These are phyloP conservation scores for Idaea biselata DNA, from an alignment of 2,888 invertebrate genomes.

Conservation along the genomic window DNA sequence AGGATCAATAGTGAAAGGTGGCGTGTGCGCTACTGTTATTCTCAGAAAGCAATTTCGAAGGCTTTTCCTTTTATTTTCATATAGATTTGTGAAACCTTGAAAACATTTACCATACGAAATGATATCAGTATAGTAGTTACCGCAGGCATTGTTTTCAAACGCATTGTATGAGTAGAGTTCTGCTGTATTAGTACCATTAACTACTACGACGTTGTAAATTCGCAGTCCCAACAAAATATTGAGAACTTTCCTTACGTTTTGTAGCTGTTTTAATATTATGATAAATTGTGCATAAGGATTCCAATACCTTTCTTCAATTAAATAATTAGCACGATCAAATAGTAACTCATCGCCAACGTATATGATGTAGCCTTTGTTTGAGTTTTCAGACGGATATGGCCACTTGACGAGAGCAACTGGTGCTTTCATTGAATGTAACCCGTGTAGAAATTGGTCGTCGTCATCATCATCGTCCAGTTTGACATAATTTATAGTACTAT, in stretches of 20 bases:
- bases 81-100: conserved; percentile 24
- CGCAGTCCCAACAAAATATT: conserved; percentile 37
- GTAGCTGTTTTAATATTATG: conserved; percentile 34
- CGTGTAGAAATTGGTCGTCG: background rate
- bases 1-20: conserved; percentile 42
- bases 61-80: conserved; percentile 38
- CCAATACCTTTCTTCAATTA: conserved; percentile 39
- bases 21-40: conserved; percentile 38
- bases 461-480: background rate
- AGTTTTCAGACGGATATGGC: background rate
- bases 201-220: conserved; percentile 37
- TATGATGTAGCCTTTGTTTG: background rate
- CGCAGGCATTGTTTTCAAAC: conserved; percentile 50
- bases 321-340: background rate
- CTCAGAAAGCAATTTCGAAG: conserved; percentile 46
- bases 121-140: conserved; percentile 41
- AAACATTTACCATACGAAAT: conserved; percentile 43
- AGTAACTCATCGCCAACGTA: background rate
- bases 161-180: conserved; percentile 51
- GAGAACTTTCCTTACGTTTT: conserved; percentile 36
- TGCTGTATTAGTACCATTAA: conserved; percentile 34
- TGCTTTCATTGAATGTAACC: background rate
- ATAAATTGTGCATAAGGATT: conserved; percentile 42
- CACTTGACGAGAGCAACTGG: background rate
- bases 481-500: background rate